Conservation (phyloP, 2,888 invertebrate genomes). For the Callyntrura guangdongensis region DNA sequence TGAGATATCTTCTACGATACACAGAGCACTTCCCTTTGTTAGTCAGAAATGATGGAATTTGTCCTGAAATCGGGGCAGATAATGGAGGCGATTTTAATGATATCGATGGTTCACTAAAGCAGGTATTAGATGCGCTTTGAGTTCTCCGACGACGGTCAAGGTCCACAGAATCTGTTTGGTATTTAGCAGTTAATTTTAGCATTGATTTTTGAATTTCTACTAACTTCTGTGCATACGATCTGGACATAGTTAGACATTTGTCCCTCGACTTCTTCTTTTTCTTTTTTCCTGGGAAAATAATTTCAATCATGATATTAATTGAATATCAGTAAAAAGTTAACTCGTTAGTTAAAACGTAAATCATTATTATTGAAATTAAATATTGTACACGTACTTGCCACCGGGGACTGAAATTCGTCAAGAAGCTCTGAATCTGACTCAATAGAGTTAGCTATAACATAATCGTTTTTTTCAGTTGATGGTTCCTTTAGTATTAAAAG, state of each 20-base stretch:
- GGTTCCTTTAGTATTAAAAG: constrained; percentile 63
- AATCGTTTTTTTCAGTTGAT: constrained; percentile 16
- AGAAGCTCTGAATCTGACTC: not conserved
- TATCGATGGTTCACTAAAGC: not conserved
- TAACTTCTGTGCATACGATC: constrained; percentile 56
- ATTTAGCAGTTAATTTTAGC: constrained; percentile 33
- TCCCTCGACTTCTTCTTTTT: constrained; percentile 68
- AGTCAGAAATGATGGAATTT: constrained; percentile 1
- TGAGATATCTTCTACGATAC: constrained; percentile 54
- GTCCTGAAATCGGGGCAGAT: constrained; percentile 44
- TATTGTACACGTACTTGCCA: constrained; percentile 14
- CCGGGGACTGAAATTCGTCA: not conserved
- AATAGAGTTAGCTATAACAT: constrained; percentile 50
- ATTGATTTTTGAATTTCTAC: constrained; percentile 70
- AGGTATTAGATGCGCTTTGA: constrained; percentile 33
- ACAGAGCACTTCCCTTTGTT: constrained; percentile 43
- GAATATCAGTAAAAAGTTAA: not conserved
- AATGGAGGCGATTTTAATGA: constrained; percentile 49
- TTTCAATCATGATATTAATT: not conserved
- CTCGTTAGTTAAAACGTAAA: constrained; percentile 13
- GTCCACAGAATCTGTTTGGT: constrained; percentile 12
- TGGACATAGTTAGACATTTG: constrained; percentile 57
- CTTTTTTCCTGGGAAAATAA: constrained; percentile 52
- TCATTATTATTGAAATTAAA: not conserved
- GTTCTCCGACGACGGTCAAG: constrained; percentile 55